Conservation (phyloP, 2,797 vertebrate genomes). For the Ceryle rudis region DNA sequence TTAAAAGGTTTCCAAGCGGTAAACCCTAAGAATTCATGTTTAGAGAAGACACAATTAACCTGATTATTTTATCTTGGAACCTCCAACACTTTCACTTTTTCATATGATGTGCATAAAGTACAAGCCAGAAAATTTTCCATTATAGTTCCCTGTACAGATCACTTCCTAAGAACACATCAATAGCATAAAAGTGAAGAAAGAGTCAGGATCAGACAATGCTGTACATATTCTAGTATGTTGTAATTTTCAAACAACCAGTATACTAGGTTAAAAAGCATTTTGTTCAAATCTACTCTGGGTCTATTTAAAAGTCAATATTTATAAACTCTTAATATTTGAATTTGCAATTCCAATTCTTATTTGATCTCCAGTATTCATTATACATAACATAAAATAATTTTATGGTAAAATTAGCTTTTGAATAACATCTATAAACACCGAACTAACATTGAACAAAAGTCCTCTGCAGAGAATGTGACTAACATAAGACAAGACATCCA, state of each 20-base stretch:
- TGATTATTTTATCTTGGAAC: neutral
- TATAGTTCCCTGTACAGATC: neutral
- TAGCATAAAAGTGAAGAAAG: neutral
- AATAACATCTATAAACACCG: neutral
- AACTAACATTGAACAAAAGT: neutral
- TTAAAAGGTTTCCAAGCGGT: neutral
- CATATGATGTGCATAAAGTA: neutral
- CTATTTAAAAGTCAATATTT: constrained; percentile 55
- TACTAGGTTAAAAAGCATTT: neutral
- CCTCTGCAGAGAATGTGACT: neutral
- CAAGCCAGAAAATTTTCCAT: neutral
- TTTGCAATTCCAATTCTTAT: constrained; percentile 45
- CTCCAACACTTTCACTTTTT: neutral
- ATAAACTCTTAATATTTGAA: constrained; percentile 28
- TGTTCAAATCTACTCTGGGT: constrained; percentile 1
- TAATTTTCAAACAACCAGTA: neutral
- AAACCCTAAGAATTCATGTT: neutral
- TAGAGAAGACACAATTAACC: constrained; percentile 4
- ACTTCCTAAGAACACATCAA: neutral
- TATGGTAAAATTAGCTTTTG: neutral
- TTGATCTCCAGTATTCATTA: constrained; percentile 37
- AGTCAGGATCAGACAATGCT: neutral
- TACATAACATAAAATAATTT: constrained; percentile 16
- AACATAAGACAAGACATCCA: neutral
- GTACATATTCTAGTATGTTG: neutral